A percentile compares a stretch with the other conserved stretches of the same genome.
These are phyloP conservation scores for Lymantria dispar DNA, from an alignment of 2,888 invertebrate species.

Conservation along the genomic window DNA sequence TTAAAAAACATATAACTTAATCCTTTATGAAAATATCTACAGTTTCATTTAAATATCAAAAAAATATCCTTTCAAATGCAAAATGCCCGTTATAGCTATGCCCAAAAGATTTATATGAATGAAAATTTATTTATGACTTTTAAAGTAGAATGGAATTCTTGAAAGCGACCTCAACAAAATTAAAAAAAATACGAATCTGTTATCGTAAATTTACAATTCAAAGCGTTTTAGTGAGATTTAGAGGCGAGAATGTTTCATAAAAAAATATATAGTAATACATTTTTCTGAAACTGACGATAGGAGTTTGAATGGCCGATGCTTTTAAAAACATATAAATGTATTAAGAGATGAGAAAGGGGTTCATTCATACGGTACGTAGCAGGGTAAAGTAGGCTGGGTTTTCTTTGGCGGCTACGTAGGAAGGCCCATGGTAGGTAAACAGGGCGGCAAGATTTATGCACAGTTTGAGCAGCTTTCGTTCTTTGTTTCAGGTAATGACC, in stretches of 20 bases:
- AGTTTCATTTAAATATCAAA: constrained; percentile 11
- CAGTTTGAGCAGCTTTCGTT: constrained; percentile 74
- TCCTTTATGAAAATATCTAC: constrained; percentile 3
- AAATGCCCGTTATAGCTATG: constrained; percentile 19
- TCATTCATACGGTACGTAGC: constrained; percentile 52
- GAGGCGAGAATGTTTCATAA: constrained; percentile 18
- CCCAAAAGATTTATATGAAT: constrained; percentile 25
- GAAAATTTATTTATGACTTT: constrained; percentile 35
- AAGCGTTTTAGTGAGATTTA: constrained; percentile 22
- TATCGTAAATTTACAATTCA: constrained; percentile 34
- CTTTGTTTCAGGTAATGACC: constrained; percentile 82
- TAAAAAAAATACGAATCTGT: constrained; percentile 27
- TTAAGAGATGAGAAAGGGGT: constrained; percentile 51
- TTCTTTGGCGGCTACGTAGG: constrained; percentile 71
- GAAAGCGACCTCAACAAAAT: constrained; percentile 34
- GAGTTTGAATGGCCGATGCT: constrained; percentile 7
- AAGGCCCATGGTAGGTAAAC: constrained; percentile 72
- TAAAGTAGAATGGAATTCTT: constrained; percentile 30
- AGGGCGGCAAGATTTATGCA: constrained; percentile 75
- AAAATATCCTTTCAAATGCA: constrained; percentile 21
- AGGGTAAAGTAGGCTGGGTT: constrained; percentile 67
- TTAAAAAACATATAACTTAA: not conserved
- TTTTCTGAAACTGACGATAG: constrained; percentile 6
- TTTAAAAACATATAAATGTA: constrained; percentile 42
- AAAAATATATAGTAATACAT: constrained; percentile 16